phyloP scores from a whole-genome alignment of 2,888 invertebrate genomes.

The Lithophane socia region DNA sequence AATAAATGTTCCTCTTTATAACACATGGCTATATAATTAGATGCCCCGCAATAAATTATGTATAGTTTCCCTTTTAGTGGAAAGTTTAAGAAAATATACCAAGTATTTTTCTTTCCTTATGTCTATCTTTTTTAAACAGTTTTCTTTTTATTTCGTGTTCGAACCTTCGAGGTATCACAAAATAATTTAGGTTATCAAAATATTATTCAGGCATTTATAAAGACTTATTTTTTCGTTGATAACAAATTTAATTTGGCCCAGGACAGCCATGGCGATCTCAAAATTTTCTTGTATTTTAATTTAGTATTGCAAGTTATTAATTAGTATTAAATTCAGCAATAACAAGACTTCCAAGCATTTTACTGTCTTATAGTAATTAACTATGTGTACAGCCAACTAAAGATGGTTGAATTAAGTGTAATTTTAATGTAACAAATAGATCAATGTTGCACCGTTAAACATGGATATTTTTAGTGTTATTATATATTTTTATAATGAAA shows the following conservation, averaged over 20 bases:
- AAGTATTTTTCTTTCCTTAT: slow-evolving; percentile 23
- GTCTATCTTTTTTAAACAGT: not conserved
- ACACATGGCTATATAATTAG: slow-evolving; percentile 19
- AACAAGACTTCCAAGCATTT: slow-evolving; percentile 61
- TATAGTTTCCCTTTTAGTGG: slow-evolving; percentile 29
- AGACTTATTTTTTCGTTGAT: slow-evolving; percentile 21
- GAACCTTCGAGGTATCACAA: slow-evolving; percentile 2
- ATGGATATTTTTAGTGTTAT: slow-evolving; percentile 86
- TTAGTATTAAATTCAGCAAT: slow-evolving; percentile 61
- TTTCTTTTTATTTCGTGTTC: slow-evolving; percentile 8
- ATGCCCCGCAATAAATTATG: slow-evolving; percentile 11
- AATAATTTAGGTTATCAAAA: slow-evolving; percentile 6
- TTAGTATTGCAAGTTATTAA: slow-evolving; percentile 58
- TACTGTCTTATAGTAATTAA: slow-evolving; percentile 38
- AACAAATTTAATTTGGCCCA: slow-evolving; percentile 34
- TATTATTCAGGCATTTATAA: slow-evolving; percentile 17
- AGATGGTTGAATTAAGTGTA: slow-evolving; percentile 68
- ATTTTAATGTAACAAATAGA: slow-evolving; percentile 80
- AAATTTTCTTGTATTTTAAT: slow-evolving; percentile 57
- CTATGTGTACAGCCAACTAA: slow-evolving; percentile 65
- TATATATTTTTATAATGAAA: slow-evolving; percentile 87
- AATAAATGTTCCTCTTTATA: slow-evolving; percentile 48
- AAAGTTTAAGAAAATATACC: slow-evolving; percentile 20
- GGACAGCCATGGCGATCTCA: slow-evolving; percentile 63
- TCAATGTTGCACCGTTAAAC: slow-evolving; percentile 85